These are phyloP conservation scores for Coturnix japonica DNA, from an alignment of 2,113 vertebrate species.

Conservation along the genomic window DNA sequence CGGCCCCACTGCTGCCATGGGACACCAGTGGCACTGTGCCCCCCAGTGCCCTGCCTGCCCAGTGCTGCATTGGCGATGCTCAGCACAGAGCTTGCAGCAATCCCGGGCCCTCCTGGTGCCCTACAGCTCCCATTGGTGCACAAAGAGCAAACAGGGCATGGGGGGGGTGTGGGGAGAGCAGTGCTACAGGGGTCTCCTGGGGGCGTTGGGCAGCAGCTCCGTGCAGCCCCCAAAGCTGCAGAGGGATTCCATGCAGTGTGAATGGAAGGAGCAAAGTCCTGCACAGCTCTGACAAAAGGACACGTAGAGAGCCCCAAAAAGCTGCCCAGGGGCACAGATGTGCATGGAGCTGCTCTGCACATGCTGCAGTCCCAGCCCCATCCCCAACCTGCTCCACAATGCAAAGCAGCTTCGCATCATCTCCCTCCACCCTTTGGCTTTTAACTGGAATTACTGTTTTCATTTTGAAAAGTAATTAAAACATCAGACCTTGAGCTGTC, in stretches of 20 bases:
- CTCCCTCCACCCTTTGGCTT: slow-evolving; percentile 6
- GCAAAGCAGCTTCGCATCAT: neutral
- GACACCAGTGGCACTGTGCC: neutral
- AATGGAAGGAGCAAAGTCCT: too few species aligned
- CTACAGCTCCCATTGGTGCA: neutral
- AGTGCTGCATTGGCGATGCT: neutral
- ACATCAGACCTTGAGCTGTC: slow-evolving; percentile 54
- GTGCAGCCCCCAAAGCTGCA: too few species aligned
- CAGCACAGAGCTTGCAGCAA: neutral
- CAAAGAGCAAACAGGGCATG: neutral
- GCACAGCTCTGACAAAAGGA: too few species aligned
- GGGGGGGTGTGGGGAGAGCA: neutral
- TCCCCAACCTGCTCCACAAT: too few species aligned
- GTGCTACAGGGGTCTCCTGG: neutral
- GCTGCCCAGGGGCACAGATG: too few species aligned
- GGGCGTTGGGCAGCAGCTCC: too few species aligned
- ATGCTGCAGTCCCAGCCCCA: too few species aligned
- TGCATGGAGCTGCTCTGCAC: too few species aligned
- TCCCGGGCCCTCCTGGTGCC: neutral
- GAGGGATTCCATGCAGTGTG: too few species aligned
- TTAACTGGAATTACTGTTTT: slow-evolving; percentile 61
- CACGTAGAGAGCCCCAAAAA: too few species aligned
- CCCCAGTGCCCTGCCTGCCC: neutral
- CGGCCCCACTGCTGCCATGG: neutral
- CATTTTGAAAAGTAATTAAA: slow-evolving; percentile 60